Conservation (phyloP, 2,888 invertebrate species). For the Biston stratarius region DNA sequence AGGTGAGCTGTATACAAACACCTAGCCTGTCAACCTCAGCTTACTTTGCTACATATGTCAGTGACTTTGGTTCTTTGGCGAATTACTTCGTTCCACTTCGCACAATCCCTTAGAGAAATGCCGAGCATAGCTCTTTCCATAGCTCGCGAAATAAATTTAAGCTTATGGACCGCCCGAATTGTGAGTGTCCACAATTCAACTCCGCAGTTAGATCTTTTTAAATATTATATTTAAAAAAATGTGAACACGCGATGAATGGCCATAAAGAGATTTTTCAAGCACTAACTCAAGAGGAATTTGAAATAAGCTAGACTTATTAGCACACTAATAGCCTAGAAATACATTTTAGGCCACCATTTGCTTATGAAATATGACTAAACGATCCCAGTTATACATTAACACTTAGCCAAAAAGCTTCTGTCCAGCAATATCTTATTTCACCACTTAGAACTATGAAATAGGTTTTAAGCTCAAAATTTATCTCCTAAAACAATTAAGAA, state of each 20-base stretch:
- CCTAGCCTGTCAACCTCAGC: too few relatives aligned
- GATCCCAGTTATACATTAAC: constrained; percentile 1
- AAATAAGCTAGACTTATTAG: constrained; percentile 10
- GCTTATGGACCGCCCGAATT: too few relatives aligned
- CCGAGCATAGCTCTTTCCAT: too few relatives aligned
- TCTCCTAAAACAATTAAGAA: constrained; percentile 26
- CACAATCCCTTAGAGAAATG: too few relatives aligned
- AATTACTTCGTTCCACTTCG: too few relatives aligned
- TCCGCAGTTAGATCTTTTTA: too few relatives aligned
- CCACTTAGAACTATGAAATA: constrained; percentile 18
- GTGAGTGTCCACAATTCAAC: too few relatives aligned
- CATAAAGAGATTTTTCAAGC: not conserved
- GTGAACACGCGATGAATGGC: not conserved
- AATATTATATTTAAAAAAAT: too few relatives aligned
- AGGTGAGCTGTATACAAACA: too few relatives aligned
- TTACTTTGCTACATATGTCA: too few relatives aligned
- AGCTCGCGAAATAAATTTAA: too few relatives aligned
- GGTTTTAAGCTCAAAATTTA: constrained; percentile 14
- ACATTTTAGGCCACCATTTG: constrained; percentile 1
- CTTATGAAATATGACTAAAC: constrained; percentile 7
- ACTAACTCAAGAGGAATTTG: not conserved
- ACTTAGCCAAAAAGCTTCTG: constrained; percentile 13
- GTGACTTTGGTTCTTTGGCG: too few relatives aligned
- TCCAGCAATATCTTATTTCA: constrained; percentile 4
- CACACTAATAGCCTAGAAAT: constrained; percentile 3